These are phyloP conservation scores for Netelia virgata DNA, from an alignment of 2,888 invertebrate species.

Conservation along the genomic window DNA sequence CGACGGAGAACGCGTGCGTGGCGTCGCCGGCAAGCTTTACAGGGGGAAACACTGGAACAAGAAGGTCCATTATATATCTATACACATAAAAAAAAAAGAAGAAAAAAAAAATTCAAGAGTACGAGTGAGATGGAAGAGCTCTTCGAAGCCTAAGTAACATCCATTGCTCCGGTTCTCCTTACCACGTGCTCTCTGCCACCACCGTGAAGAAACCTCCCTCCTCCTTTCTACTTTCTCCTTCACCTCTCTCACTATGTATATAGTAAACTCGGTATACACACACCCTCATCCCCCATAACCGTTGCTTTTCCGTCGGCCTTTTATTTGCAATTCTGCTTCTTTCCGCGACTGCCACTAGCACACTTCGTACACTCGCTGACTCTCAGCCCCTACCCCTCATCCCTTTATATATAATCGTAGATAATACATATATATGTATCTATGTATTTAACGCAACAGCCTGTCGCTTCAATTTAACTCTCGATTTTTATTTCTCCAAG, in stretches of 20 bases:
- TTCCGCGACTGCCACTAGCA: conserved; percentile 68
- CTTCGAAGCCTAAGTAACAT: conserved; percentile 81
- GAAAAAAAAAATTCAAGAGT: conserved; percentile 36
- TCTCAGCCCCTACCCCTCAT: conserved; percentile 5
- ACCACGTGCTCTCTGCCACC: conserved; percentile 47
- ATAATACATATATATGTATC: background rate
- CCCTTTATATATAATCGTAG: background rate
- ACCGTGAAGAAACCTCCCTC: conserved; percentile 47
- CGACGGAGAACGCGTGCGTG: conserved; percentile 53
- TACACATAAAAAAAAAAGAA: conserved; percentile 48
- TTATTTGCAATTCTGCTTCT: conserved; percentile 76
- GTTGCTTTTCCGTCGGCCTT: conserved; percentile 62
- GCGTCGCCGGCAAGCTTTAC: conserved; percentile 33
- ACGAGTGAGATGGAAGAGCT: conserved; percentile 70
- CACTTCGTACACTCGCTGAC: conserved; percentile 52
- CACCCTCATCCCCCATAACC: conserved; percentile 7
- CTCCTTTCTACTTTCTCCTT: conserved; percentile 71
- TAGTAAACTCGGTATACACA: conserved; percentile 74
- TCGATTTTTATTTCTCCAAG: conserved; percentile 6
- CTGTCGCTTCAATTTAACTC: background rate
- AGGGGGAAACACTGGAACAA: conserved; percentile 41
- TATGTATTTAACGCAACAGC: background rate
- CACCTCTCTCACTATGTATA: conserved; percentile 45
- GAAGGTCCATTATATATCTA: conserved; percentile 36
- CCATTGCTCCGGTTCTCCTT: conserved; percentile 78